A percentile compares a stretch with the other conserved stretches of the same genome.
phyloP scores from a whole-genome alignment of 2,113 vertebrate species.

The Morone saxatilis region DNA sequence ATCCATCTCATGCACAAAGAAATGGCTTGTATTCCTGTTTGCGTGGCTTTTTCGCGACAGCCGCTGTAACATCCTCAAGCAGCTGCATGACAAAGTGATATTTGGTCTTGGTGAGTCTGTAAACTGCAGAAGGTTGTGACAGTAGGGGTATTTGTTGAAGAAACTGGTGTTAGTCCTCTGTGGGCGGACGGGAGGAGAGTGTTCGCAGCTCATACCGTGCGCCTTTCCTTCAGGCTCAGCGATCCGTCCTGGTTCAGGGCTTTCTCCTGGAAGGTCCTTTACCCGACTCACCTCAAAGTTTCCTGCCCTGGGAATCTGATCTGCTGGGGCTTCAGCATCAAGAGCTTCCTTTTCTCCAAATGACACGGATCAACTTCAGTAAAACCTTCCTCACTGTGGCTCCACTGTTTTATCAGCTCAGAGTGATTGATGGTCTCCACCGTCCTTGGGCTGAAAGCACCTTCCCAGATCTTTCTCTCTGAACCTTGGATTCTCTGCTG shows the following conservation, averaged over 20 bases:
- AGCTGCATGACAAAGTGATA: no score
- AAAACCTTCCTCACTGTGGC: constrained; percentile 29
- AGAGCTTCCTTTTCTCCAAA: background rate
- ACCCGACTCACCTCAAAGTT: background rate
- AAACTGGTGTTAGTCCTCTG: constrained; percentile 43
- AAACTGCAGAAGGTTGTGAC: background rate
- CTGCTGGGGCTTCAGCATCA: background rate
- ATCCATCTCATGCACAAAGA: no score
- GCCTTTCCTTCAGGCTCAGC: no score
- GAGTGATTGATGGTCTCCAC: background rate
- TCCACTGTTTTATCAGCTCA: constrained; percentile 36
- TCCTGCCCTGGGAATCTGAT: background rate
- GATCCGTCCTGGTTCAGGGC: background rate
- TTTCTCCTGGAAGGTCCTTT: background rate
- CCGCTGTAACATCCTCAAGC: no score
- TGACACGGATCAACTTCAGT: background rate
- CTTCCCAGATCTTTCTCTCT: background rate
- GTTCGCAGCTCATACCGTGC: no score
- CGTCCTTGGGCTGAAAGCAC: constrained; percentile 14
- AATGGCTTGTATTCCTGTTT: no score
- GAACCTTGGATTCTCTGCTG: no score
- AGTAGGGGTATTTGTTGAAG: background rate
- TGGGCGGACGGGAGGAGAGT: no score
- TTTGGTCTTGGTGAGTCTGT: background rate
- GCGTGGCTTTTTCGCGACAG: no score